These are phyloP conservation scores for Digitonthophagus gazella DNA, from an alignment of 2,888 invertebrate species.

Conservation along the genomic window DNA sequence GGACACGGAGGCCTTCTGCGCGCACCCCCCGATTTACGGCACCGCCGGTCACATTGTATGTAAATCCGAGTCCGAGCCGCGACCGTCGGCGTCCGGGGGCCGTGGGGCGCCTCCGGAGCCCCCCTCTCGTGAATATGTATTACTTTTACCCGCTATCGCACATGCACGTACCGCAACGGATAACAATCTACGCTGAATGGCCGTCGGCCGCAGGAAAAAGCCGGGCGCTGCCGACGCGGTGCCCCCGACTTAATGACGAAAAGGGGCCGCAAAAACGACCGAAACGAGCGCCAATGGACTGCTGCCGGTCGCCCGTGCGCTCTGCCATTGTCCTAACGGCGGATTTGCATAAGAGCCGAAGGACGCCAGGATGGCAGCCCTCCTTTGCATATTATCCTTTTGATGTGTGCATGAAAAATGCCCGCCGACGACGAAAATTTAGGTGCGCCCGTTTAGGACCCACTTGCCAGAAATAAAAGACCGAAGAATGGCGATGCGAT, in stretches of 20 bases:
- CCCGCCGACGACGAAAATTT: background rate
- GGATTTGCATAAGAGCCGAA: background rate
- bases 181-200: constrained; percentile 15
- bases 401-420: background rate
- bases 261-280: background rate
- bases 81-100: background rate
- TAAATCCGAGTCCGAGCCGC: background rate
- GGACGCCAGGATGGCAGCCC: background rate
- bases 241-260: background rate
- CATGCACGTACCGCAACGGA: constrained; percentile 12
- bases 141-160: constrained; percentile 5
- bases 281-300: background rate
- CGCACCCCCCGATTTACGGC: constrained; percentile 8
- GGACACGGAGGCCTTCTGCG: background rate
- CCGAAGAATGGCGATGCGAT: no score
- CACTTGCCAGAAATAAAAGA: background rate
- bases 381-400: background rate
- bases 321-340: background rate
- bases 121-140: constrained; percentile 13
- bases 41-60: constrained; percentile 3
- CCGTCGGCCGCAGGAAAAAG: background rate
- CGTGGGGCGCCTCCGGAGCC: background rate
- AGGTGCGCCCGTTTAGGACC: background rate
- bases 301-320: background rate
- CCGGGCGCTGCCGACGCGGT: background rate